phyloP scores from a whole-genome alignment of 2,113 vertebrate genomes.

The Salvelinus namaycush region DNA sequence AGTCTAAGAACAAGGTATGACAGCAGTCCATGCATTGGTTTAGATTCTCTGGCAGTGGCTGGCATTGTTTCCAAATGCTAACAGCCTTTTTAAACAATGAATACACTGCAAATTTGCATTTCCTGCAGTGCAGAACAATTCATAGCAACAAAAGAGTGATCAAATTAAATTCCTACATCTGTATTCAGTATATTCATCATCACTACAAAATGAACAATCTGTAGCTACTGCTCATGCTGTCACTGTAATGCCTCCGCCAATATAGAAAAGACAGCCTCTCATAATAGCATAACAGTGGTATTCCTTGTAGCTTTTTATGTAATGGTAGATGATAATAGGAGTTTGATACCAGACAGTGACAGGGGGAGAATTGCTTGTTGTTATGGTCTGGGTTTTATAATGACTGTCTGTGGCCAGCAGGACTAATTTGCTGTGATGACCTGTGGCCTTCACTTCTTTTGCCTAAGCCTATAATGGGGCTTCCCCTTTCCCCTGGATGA shows the following conservation, averaged over 20 bases:
- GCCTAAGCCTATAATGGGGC: slow-evolving; percentile 45
- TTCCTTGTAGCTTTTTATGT: background rate
- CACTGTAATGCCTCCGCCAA: background rate
- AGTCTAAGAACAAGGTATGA: too few species aligned
- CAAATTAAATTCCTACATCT: too few species aligned
- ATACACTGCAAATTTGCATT: too few species aligned
- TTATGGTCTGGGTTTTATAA: background rate
- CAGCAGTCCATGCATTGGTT: too few species aligned
- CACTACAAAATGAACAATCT: background rate
- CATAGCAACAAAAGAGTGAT: too few species aligned
- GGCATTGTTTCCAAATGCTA: too few species aligned
- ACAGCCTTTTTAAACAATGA: too few species aligned
- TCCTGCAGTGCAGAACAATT: too few species aligned
- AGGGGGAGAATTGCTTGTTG: background rate
- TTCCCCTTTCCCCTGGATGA: slow-evolving; percentile 46
- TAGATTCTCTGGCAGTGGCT: too few species aligned
- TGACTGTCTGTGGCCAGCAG: background rate
- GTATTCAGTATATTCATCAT: background rate
- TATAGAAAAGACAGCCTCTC: background rate
- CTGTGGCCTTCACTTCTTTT: slow-evolving; percentile 32
- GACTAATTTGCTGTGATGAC: slow-evolving; percentile 31
- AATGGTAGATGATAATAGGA: background rate
- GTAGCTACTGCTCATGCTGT: background rate
- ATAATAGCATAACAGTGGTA: background rate
- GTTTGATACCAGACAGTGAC: background rate